A percentile compares a stretch with the other conserved stretches of the same genome.
Conservation (phyloP, 2,113 vertebrate genomes). For the Malurus cyaneus region DNA sequence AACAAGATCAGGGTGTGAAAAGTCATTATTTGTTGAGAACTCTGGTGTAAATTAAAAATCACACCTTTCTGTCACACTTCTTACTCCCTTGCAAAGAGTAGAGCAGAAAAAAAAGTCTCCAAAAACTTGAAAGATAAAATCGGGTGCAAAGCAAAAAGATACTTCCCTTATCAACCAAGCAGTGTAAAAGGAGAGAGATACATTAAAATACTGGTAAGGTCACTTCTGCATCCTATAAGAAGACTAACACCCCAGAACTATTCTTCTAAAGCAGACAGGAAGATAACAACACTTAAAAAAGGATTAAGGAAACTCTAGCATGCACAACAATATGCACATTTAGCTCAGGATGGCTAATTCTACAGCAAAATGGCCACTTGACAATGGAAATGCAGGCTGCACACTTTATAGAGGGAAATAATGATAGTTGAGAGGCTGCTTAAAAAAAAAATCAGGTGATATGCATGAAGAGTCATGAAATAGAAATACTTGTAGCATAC, state of each 20-base stretch:
- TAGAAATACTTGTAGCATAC: neutral
- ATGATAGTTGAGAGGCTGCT: neutral
- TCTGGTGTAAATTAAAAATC: conserved; percentile 81
- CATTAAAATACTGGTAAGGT: neutral
- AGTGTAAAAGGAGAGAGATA: neutral
- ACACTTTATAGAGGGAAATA: neutral
- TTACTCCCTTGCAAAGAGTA: conserved; percentile 68
- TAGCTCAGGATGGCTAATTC: neutral
- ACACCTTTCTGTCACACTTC: conserved; percentile 78
- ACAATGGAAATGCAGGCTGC: neutral
- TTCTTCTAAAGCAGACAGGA: neutral
- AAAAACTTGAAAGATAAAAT: conserved; percentile 44
- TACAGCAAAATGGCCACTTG: neutral
- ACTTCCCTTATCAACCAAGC: neutral
- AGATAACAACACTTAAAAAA: neutral
- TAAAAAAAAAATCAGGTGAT: neutral
- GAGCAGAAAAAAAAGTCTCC: neutral
- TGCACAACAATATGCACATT: neutral
- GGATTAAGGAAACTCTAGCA: fast-evolving
- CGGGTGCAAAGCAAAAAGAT: neutral
- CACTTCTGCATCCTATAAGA: neutral
- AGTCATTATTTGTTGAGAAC: conserved; percentile 79
- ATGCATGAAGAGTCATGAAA: neutral
- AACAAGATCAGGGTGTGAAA: conserved; percentile 73
- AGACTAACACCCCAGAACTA: neutral